Conservation (phyloP, 2,113 vertebrate species). For the Hyperopisus bebe region DNA sequence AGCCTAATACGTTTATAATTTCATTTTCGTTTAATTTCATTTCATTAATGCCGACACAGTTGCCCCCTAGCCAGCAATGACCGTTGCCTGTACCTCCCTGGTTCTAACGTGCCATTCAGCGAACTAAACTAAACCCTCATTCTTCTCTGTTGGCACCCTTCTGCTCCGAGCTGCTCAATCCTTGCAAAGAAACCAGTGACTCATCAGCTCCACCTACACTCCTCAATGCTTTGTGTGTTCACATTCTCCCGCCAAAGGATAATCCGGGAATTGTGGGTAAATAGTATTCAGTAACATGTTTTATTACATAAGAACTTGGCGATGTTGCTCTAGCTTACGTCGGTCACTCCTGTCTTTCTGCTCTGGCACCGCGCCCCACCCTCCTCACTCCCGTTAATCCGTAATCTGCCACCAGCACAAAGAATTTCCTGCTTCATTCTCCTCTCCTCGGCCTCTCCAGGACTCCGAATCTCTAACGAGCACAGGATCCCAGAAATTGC, state of each 20-base stretch:
- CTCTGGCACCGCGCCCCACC: neutral
- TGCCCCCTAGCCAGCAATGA: neutral
- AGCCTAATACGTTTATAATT: neutral
- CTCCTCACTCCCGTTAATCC: neutral
- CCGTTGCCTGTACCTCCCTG: neutral
- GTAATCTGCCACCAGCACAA: neutral
- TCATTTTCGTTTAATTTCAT: neutral
- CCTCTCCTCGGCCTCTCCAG: neutral
- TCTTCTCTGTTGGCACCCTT: neutral
- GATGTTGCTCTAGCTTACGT: conserved; percentile 20
- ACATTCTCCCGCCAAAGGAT: neutral
- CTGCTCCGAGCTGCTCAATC: neutral
- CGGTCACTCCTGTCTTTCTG: neutral
- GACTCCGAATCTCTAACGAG: neutral
- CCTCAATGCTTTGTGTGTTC: neutral
- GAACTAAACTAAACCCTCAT: neutral
- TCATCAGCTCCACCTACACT: neutral
- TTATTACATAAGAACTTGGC: conserved; percentile 29
- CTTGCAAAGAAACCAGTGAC: conserved; percentile 1
- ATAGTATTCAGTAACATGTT: conserved; percentile 29
- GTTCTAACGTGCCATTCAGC: neutral
- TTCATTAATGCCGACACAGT: neutral
- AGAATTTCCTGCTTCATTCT: neutral
- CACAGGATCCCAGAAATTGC: neutral
- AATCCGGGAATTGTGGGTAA: conserved; percentile 27